Percentiles rank a stretch among this genome's conserved stretches.
Conservation (phyloP, 2,113 vertebrate genomes). For the Solea senegalensis region DNA sequence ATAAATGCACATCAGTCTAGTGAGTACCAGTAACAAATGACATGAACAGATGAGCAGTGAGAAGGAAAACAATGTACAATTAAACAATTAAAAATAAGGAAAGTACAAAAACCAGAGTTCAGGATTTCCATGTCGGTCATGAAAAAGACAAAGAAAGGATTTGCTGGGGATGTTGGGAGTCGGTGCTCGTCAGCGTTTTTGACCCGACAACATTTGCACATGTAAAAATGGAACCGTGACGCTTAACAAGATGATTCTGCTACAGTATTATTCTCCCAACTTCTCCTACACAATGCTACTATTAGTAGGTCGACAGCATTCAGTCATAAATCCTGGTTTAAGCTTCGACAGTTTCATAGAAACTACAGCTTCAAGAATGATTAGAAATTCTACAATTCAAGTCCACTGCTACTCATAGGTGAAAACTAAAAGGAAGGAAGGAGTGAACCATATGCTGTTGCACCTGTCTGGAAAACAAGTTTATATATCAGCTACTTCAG, state of each 20-base stretch:
- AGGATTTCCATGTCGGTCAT: not conserved
- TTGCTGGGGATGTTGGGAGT: slow-evolving; percentile 6
- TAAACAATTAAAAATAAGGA: not conserved
- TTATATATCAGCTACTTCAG: slow-evolving; percentile 3
- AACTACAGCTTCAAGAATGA: slow-evolving; percentile 74
- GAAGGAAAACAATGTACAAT: slow-evolving; percentile 8
- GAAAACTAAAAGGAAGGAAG: slow-evolving; percentile 6
- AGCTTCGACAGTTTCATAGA: slow-evolving; percentile 79
- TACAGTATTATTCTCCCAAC: slow-evolving; percentile 41
- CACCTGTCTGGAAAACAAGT: not conserved
- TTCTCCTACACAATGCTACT: slow-evolving; percentile 19
- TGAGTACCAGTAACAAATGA: slow-evolving; percentile 40
- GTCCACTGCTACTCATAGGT: slow-evolving; percentile 44
- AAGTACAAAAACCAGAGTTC: not conserved
- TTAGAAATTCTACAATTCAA: slow-evolving; percentile 36
- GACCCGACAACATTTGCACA: slow-evolving; percentile 1
- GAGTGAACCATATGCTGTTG: not conserved
- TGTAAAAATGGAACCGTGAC: slow-evolving; percentile 21
- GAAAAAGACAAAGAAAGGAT: not conserved
- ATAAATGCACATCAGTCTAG: slow-evolving; percentile 59
- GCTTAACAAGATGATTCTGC: slow-evolving; percentile 39
- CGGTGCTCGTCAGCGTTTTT: slow-evolving; percentile 24
- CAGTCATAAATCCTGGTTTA: slow-evolving; percentile 41
- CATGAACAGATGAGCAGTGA: slow-evolving; percentile 20
- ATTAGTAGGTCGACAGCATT: slow-evolving; percentile 25